A percentile compares a stretch with the other conserved stretches of the same genome.
Conservation (phyloP, 2,797 vertebrate species). For the Siniperca undulata region DNA sequence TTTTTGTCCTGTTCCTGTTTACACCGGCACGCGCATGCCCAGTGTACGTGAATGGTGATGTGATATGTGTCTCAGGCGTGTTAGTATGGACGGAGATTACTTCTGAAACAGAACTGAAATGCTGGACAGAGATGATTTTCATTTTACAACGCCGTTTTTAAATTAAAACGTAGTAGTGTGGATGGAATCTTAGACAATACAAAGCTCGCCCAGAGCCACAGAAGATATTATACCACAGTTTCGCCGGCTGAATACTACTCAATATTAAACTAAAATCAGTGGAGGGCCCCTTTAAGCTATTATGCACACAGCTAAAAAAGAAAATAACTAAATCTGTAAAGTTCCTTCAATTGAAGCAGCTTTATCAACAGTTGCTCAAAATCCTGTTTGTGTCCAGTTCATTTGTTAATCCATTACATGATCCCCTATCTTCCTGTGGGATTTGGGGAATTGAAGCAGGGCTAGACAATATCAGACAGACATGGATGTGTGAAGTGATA, state of each 20-base stretch:
- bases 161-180: no score
- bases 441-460: slow-evolving; percentile 23
- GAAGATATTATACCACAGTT: neutral
- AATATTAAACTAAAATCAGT: neutral
- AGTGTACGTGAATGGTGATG: no score
- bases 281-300: neutral
- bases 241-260: neutral
- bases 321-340: neutral
- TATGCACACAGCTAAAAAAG: neutral
- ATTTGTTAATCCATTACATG: slow-evolving; percentile 35
- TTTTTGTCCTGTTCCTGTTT: no score
- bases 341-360: slow-evolving; percentile 3
- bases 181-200: neutral
- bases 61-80: no score
- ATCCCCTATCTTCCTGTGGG: slow-evolving; percentile 33
- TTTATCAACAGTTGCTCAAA: slow-evolving; percentile 16
- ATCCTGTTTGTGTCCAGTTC: neutral
- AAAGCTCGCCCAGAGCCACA: neutral
- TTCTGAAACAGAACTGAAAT: no score
- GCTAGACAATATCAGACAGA: slow-evolving; percentile 33
- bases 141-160: no score
- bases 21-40: no score
- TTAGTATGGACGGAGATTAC: no score
- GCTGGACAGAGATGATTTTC: no score
- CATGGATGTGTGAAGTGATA: slow-evolving; percentile 57